These are phyloP conservation scores for Diplodus puntazzo DNA, from an alignment of 2,797 vertebrate genomes.

Conservation along the genomic window DNA sequence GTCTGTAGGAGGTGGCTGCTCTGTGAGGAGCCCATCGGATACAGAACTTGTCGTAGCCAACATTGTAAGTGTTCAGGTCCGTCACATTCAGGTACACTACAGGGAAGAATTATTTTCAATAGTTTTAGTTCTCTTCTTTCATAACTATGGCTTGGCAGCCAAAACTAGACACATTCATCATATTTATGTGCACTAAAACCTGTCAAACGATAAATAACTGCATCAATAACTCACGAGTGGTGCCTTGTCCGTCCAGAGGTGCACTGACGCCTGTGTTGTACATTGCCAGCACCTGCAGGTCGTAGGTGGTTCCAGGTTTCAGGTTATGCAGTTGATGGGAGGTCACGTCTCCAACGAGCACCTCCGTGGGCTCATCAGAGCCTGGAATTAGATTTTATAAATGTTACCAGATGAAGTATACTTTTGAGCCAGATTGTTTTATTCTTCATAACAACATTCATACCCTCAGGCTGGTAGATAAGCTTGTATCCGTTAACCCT, in stretches of 20 bases:
- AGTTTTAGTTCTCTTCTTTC: neutral
- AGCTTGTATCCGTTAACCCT: slow-evolving; percentile 96
- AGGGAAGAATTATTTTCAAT: slow-evolving; percentile 39
- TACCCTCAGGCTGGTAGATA: slow-evolving; percentile 93
- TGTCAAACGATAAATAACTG: neutral
- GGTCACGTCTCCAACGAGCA: slow-evolving; percentile 94
- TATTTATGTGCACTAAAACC: neutral
- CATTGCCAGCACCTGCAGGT: slow-evolving; percentile 93
- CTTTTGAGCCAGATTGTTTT: neutral
- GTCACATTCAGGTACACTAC: slow-evolving; percentile 97
- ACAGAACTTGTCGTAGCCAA: slow-evolving; percentile 93
- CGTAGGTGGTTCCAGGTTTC: slow-evolving; percentile 94
- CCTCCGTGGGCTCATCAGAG: slow-evolving; percentile 89
- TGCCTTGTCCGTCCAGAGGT: slow-evolving; percentile 93
- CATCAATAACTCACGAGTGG: slow-evolving; percentile 89
- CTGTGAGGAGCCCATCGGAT: slow-evolving; percentile 94
- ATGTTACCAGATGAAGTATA: neutral
- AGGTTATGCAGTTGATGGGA: slow-evolving; percentile 93
- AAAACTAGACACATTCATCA: neutral
- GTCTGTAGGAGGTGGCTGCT: slow-evolving; percentile 96
- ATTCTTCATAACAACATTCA: slow-evolving; percentile 30
- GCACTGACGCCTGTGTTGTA: slow-evolving; percentile 93
- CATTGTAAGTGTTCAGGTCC: slow-evolving; percentile 91
- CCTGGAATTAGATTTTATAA: slow-evolving; percentile 73
- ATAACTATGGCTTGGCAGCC: neutral